Evolutionary conservation across 2,113 vertebrate species (phyloP), one percentile per base, ranked within the genome.

Genomic region (Holacanthus passer): DNA sequence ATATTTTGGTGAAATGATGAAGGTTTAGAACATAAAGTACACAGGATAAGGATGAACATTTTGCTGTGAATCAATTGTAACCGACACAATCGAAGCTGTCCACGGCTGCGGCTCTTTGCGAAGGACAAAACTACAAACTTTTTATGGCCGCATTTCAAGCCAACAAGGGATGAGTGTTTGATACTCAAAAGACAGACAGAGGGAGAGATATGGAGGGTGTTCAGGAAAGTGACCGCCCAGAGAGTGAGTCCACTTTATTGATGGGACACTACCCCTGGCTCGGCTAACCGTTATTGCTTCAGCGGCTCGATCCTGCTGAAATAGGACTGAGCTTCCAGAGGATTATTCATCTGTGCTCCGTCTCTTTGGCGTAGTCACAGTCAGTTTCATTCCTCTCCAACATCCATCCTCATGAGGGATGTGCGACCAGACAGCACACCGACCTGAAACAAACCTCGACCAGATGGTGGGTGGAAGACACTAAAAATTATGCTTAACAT

Each of bases 191-290:
- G 56, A 80, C 19, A n/a, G 70, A 65, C n/a, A 10, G 79, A 45
- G 20, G 41, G 22, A 32, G 47, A 53, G 35, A 71, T 59, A 73
- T 77, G 64, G 72, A 56, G 69, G 43, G 41, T 32, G 64, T 41
- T 45, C 17, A 59, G 60, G 47, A 79, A 72, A 76, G 65, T 50
- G 59, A 73, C 78, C 78, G 69, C 79, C 52, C 52, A 73, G 35
- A 73, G 62, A 83, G 64, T 39, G 64, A 79, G 66, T 87, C 82
- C 55, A 55, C 56, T 76, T 83, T 75, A 86, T 81, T 75, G 69
- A 83, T 84, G 68, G 10, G 35, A 53, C 14, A 0, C 41, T n/a
- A 31, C 24, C 35, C 43, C 58, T 12, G 55, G 50, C 63, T 60
- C 35, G 22, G 58, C 63, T 70, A 32, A 56, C 47, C 62, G 75